Conservation (phyloP, 2,888 invertebrate species). For the Mimas tiliae region DNA sequence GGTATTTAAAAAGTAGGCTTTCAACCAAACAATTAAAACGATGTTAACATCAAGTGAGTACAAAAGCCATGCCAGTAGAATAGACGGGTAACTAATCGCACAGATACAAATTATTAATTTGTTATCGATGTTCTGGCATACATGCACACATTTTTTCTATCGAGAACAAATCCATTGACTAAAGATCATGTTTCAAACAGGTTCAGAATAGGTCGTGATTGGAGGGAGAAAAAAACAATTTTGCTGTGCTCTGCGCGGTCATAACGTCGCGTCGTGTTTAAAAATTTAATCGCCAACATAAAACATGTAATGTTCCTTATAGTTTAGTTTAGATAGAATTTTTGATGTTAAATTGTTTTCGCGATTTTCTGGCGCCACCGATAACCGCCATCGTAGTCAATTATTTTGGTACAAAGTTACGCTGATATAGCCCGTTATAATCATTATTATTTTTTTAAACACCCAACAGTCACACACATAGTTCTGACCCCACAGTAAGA, state of each 20-base stretch:
- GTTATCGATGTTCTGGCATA: constrained; percentile 18
- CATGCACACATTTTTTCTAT: constrained; percentile 17
- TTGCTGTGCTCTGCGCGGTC: constrained; percentile 30
- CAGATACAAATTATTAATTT: constrained; percentile 1
- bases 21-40: not conserved
- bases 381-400: not conserved
- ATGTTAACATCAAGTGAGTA: not conserved
- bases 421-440: not conserved
- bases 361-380: not conserved
- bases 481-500: too few species aligned
- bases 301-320: constrained; percentile 14
- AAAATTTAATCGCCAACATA: constrained; percentile 19
- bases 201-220: constrained; percentile 53
- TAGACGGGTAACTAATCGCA: constrained; percentile 6
- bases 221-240: constrained; percentile 23
- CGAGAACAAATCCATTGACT: constrained; percentile 25
- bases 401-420: not conserved
- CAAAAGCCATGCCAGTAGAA: constrained; percentile 10
- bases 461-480: too few species aligned
- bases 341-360: constrained; percentile 4
- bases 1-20: not conserved
- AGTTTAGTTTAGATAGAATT: constrained; percentile 8
- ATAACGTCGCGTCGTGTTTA: constrained; percentile 22
- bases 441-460: too few species aligned
- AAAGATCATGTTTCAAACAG: constrained; percentile 38